Percentiles rank a stretch among this genome's conserved stretches.
These are phyloP conservation scores for Periophthalmodon schlosseri DNA, from an alignment of 2,113 vertebrate genomes.

Conservation along the genomic window DNA sequence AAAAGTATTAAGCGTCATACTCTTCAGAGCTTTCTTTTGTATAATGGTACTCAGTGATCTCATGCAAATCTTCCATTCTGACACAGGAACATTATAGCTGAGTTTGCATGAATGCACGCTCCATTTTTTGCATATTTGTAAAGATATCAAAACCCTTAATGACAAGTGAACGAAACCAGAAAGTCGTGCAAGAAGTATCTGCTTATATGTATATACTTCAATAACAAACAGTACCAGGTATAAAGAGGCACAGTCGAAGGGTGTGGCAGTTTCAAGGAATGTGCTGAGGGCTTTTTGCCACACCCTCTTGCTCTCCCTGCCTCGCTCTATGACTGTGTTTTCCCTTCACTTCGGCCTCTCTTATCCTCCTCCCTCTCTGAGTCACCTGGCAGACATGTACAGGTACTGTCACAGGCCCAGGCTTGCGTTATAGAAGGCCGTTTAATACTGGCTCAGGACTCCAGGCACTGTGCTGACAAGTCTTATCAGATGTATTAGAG, in stretches of 20 bases:
- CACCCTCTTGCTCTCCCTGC: slow-evolving; percentile 40
- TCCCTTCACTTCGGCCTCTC: not conserved
- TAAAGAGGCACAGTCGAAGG: slow-evolving; percentile 40
- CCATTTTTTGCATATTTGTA: not conserved
- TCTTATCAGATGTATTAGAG: not conserved
- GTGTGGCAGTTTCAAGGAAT: slow-evolving; percentile 61
- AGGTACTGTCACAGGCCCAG: slow-evolving; percentile 52
- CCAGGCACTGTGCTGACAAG: slow-evolving; percentile 1
- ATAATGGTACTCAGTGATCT: not conserved
- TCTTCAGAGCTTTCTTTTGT: not conserved
- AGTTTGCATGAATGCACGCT: not conserved
- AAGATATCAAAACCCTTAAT: not conserved
- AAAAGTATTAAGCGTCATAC: not conserved
- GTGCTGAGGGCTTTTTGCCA: slow-evolving; percentile 64
- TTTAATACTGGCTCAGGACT: slow-evolving; percentile 31
- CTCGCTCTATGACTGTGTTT: slow-evolving; percentile 1
- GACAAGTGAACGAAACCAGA: slow-evolving; percentile 11
- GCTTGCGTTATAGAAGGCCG: slow-evolving; percentile 27
- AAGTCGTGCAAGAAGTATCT: slow-evolving; percentile 1
- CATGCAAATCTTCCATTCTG: slow-evolving; percentile 39
- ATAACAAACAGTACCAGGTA: slow-evolving; percentile 57
- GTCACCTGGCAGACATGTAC: slow-evolving; percentile 58
- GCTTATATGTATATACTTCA: slow-evolving; percentile 9
- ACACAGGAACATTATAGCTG: not conserved
- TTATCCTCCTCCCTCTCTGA: slow-evolving; percentile 46